Percentiles rank a stretch among this genome's conserved stretches.
Conservation (phyloP, 92 coral and sea anemone species). For the Isaurus tuberculatus region DNA sequence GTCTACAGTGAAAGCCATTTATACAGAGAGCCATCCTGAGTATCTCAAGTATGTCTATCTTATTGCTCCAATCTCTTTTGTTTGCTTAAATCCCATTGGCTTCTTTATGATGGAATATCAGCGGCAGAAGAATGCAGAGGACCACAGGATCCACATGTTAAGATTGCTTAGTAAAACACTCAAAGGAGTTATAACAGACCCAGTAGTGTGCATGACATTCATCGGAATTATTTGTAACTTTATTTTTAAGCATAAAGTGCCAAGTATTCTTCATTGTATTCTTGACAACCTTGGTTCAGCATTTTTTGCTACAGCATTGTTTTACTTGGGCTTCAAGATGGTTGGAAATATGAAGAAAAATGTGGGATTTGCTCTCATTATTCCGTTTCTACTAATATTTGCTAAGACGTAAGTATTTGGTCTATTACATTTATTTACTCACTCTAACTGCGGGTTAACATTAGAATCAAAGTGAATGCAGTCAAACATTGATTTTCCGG, state of each 20-base stretch:
- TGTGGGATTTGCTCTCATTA: conserved; percentile 75
- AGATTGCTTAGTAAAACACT: conserved; percentile 61
- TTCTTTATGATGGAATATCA: conserved; percentile 78
- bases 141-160: conserved; percentile 52
- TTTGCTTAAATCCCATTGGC: conserved; percentile 73
- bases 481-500: too few relatives aligned
- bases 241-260: conserved; percentile 64
- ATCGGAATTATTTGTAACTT: conserved; percentile 78
- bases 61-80: conserved; percentile 73
- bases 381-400: conserved; percentile 76
- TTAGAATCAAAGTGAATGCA: too few relatives aligned
- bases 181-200: conserved; percentile 72
- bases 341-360: conserved; percentile 87
- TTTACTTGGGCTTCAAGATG: conserved; percentile 89
- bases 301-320: conserved; percentile 85
- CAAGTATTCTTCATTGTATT: conserved; percentile 57
- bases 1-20: conserved; percentile 80
- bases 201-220: conserved; percentile 83
- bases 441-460: too few relatives aligned
- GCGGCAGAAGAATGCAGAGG: conserved; percentile 58
- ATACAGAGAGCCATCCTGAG: conserved; percentile 74
- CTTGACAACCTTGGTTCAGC: conserved; percentile 76
- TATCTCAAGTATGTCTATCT: conserved; percentile 85
- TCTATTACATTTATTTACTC: neutral
- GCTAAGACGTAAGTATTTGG: conserved; percentile 79